phyloP scores from a whole-genome alignment of 2,888 invertebrate genomes.

The Agrochola lota region DNA sequence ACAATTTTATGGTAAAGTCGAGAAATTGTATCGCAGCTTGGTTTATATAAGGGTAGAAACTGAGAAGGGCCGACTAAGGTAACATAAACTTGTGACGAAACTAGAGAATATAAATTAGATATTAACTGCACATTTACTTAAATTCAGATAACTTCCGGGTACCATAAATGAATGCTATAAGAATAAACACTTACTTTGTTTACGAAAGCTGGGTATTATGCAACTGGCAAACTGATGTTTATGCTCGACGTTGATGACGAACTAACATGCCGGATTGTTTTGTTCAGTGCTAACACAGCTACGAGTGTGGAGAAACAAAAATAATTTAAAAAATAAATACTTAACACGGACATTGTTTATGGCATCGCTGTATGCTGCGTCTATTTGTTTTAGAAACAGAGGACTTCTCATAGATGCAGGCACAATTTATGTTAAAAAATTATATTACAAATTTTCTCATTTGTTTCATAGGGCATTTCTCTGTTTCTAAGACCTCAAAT shows the following conservation, averaged over 20 bases:
- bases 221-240: constrained; percentile 62
- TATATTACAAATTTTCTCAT: background rate
- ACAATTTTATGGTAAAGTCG: background rate
- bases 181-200: constrained; percentile 66
- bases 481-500: background rate
- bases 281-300: constrained; percentile 91
- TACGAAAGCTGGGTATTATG: constrained; percentile 56
- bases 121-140: background rate
- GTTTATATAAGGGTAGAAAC: background rate
- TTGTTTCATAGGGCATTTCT: background rate
- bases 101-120: background rate
- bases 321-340: constrained; percentile 69
- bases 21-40: background rate
- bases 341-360: constrained; percentile 27
- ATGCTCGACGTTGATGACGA: constrained; percentile 65
- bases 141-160: constrained; percentile 33
- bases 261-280: constrained; percentile 70
- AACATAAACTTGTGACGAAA: background rate
- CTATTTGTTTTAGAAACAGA: background rate
- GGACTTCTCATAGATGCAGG: background rate
- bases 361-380: constrained; percentile 32
- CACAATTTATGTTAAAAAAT: background rate
- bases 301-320: constrained; percentile 78
- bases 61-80: too few relatives aligned
- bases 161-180: constrained; percentile 11